phyloP scores from a whole-genome alignment of 1,140 invertebrate genomes.

The Coenobita brevimanus region DNA sequence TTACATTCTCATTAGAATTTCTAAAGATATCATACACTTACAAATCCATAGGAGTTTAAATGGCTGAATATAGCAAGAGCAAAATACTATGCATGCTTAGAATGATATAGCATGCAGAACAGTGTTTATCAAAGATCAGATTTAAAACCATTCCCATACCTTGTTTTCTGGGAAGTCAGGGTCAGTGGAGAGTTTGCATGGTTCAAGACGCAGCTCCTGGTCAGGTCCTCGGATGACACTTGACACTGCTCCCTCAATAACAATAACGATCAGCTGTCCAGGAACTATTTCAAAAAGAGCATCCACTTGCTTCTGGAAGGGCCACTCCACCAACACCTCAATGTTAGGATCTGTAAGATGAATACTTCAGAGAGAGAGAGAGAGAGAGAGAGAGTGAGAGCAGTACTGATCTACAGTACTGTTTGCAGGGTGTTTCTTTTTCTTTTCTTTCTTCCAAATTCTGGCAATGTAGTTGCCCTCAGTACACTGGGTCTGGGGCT shows the following conservation, averaged over 20 bases:
- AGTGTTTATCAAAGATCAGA: too few species aligned
- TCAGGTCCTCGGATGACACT: background rate
- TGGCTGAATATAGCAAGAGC: too few species aligned
- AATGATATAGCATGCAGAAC: too few species aligned
- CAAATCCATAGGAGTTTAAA: too few species aligned
- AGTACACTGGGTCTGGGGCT: too few species aligned
- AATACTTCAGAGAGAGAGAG: background rate
- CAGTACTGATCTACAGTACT: background rate
- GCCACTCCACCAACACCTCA: background rate
- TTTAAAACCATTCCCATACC: too few species aligned
- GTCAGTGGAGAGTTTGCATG: background rate
- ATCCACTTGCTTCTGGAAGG: background rate
- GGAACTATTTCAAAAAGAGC: conserved; percentile 8
- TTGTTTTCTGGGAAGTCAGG: conserved; percentile 31
- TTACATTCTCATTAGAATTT: too few species aligned
- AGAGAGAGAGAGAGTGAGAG: background rate
- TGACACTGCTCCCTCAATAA: conserved; percentile 5
- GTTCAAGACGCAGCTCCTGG: conserved; percentile 8
- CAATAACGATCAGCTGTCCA: background rate
- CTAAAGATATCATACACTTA: too few species aligned
- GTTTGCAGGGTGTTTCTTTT: background rate
- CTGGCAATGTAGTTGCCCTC: too few species aligned
- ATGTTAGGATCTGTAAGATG: background rate
- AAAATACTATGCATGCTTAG: too few species aligned
- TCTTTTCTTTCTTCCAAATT: too few species aligned